Percentiles rank a stretch among this genome's conserved stretches.
phyloP scores from a whole-genome alignment of 2,797 vertebrate species.

The Gastrophryne carolinensis region DNA sequence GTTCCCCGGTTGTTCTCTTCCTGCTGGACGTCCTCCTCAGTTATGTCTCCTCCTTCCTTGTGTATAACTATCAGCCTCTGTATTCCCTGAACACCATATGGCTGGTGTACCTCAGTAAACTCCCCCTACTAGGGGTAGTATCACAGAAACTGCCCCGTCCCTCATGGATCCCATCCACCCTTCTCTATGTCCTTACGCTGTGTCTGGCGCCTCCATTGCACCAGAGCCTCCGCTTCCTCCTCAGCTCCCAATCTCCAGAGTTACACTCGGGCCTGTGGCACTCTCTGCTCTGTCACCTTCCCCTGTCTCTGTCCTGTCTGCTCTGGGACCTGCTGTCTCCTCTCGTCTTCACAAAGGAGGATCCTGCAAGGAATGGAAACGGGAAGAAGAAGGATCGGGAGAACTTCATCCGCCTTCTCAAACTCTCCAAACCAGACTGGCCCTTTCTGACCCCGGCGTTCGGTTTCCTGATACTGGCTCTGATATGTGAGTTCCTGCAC shows the following conservation, averaged over 20 bases:
- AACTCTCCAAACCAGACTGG: conserved; percentile 65
- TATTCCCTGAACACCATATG: conserved; percentile 56
- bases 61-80: conserved; percentile 8
- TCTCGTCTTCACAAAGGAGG: background rate
- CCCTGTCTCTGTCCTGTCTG: background rate
- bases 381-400: background rate
- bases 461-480: conserved; percentile 70
- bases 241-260: conserved; percentile 4
- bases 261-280: background rate
- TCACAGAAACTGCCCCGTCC: background rate
- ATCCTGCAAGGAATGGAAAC: background rate
- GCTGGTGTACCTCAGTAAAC: conserved; percentile 60
- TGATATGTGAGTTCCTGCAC: conserved; percentile 71
- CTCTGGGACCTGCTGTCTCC: conserved; percentile 5
- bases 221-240: conserved; percentile 23
- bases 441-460: conserved; percentile 68
- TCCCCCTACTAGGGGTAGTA: conserved; percentile 4
- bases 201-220: conserved; percentile 14
- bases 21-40: conserved; percentile 10
- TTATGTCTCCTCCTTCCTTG: background rate
- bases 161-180: background rate
- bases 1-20: background rate
- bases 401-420: conserved; percentile 51
- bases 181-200: background rate
- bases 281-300: conserved; percentile 1